These are phyloP conservation scores for Hyalella azteca DNA, from an alignment of 2,888 invertebrate species.

Conservation along the genomic window DNA sequence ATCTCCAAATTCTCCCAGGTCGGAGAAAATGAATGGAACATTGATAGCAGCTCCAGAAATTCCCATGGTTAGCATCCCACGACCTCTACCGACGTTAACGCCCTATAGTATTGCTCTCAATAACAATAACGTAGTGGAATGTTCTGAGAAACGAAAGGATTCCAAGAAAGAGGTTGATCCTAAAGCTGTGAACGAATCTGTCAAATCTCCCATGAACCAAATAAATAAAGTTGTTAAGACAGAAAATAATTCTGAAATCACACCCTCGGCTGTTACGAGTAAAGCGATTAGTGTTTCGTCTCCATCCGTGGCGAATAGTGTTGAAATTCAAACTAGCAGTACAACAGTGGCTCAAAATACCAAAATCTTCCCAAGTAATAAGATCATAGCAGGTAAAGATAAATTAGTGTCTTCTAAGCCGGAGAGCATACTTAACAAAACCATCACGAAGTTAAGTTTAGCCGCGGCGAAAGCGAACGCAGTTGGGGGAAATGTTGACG, in stretches of 20 bases:
- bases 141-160: neutral
- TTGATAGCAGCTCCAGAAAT: constrained; percentile 2
- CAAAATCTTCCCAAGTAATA: too few relatives aligned
- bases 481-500: neutral
- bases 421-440: constrained; percentile 7
- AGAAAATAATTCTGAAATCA: neutral
- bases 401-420: neutral
- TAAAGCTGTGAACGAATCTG: neutral
- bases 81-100: neutral
- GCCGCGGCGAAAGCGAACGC: neutral
- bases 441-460: constrained; percentile 13
- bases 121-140: neutral
- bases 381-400: neutral
- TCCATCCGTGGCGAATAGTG: neutral
- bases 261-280: neutral
- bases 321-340: neutral
- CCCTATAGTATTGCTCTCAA: neutral
- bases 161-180: neutral
- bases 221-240: neutral
- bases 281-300: neutral
- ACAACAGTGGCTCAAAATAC: too few relatives aligned
- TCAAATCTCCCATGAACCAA: neutral
- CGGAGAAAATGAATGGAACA: constrained; percentile 1
- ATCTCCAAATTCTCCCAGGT: too few relatives aligned
- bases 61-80: constrained; percentile 37